Percentiles rank a stretch among this genome's conserved stretches.
These are phyloP conservation scores for Cliona cf. orientalis DNA, from an alignment of 37 sponge, comb jelly and placozoan genomes.

Conservation along the genomic window DNA sequence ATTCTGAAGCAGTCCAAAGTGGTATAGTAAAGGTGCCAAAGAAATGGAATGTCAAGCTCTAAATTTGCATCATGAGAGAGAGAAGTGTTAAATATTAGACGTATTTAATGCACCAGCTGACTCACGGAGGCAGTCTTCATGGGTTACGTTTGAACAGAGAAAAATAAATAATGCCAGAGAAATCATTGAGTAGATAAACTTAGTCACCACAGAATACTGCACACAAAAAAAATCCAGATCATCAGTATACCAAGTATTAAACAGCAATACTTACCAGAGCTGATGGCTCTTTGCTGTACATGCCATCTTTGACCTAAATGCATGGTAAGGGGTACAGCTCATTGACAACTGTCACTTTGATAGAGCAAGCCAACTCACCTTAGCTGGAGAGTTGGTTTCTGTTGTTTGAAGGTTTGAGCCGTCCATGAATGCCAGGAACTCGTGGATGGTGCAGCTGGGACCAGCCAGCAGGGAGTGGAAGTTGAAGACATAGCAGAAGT, in stretches of 20 bases:
- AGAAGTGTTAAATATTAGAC: too few relatives aligned
- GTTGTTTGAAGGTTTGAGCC: conserved; percentile 68
- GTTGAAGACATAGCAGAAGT: conserved; percentile 80
- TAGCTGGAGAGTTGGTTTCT: too few relatives aligned
- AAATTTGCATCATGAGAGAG: too few relatives aligned
- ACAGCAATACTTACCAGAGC: neutral
- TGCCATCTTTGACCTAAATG: neutral
- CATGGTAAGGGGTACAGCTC: conserved; percentile 63
- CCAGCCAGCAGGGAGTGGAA: conserved; percentile 82
- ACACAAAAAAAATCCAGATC: neutral
- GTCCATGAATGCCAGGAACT: conserved; percentile 72
- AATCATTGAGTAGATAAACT: neutral
- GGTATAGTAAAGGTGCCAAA: too few relatives aligned
- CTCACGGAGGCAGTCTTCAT: neutral
- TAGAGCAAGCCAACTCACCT: too few relatives aligned
- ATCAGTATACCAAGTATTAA: neutral
- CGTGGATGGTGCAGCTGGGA: conserved; percentile 63
- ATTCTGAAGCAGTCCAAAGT: neutral
- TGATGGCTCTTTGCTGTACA: conserved; percentile 4
- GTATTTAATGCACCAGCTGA: neutral
- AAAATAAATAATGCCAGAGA: neutral
- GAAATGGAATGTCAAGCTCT: too few relatives aligned
- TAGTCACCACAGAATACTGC: neutral
- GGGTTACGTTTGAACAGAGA: neutral
- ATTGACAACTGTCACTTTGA: too few relatives aligned